Evolutionary conservation across 2,797 vertebrate species (phyloP).

Genomic region (Halcyon badia): DNA sequence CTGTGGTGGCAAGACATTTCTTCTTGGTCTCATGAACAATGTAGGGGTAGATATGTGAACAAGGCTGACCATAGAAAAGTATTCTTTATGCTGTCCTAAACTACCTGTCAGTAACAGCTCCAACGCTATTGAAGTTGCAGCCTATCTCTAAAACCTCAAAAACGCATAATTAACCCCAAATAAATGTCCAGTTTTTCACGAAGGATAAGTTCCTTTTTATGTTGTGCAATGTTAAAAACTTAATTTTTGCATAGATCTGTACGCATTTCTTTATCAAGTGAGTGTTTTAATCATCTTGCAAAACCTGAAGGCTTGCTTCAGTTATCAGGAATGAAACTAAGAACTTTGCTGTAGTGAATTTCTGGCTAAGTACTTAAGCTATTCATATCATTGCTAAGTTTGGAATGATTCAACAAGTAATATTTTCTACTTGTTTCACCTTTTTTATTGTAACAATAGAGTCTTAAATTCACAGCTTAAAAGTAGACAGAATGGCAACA

Average conservation of each 20-base stretch:
- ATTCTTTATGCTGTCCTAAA: background rate
- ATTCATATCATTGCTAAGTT: background rate
- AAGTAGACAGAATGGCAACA: background rate
- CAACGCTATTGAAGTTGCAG: background rate
- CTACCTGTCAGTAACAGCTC: background rate
- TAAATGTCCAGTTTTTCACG: background rate
- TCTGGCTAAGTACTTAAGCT: background rate
- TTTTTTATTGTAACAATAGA: background rate
- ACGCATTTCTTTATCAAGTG: background rate
- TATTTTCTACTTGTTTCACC: background rate
- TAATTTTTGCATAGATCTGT: background rate
- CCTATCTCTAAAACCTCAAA: background rate
- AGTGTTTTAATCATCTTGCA: background rate
- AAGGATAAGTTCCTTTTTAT: background rate
- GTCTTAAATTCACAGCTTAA: background rate
- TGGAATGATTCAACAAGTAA: background rate
- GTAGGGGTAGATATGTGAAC: background rate
- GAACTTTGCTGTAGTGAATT: background rate
- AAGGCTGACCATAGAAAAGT: background rate
- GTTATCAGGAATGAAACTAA: background rate
- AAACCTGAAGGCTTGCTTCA: background rate
- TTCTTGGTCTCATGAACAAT: background rate
- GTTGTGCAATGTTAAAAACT: background rate
- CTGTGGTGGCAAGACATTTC: background rate
- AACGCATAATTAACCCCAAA: background rate